These are phyloP conservation scores for Morpho helenor DNA, from an alignment of 2,888 invertebrate genomes.

Conservation along the genomic window DNA sequence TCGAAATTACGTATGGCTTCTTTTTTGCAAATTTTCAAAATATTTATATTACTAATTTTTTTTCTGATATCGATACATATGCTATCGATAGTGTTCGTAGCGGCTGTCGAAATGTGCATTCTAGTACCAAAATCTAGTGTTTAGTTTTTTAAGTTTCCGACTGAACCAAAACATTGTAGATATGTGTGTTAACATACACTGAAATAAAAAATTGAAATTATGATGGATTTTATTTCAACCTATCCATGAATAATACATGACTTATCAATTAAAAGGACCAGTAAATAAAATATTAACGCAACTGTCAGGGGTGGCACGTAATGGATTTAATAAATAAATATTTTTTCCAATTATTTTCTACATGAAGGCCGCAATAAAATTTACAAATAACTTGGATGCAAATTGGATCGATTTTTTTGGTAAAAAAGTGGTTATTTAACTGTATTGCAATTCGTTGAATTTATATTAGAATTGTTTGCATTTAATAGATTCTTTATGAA, in stretches of 20 bases:
- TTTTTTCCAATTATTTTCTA: no score
- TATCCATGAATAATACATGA: conserved; percentile 14
- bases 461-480: no score
- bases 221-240: conserved; percentile 28
- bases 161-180: conserved; percentile 76
- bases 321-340: neutral
- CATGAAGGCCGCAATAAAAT: no score
- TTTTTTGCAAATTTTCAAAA: no score
- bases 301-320: conserved; percentile 11
- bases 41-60: no score
- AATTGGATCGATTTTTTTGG: no score
- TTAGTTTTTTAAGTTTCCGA: conserved; percentile 77
- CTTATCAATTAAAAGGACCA: conserved; percentile 17
- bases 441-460: no score
- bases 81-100: neutral
- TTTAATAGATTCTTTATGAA: no score
- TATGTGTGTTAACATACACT: conserved; percentile 64
- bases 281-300: conserved; percentile 14
- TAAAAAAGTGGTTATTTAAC: no score
- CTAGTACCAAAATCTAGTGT: conserved; percentile 70
- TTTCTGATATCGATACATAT: neutral
- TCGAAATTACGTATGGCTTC: no score
- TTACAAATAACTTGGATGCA: no score
- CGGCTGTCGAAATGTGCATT: conserved; percentile 32
- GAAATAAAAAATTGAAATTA: conserved; percentile 47